phyloP scores from a whole-genome alignment of 2,888 invertebrate genomes.

The Boloria selene region DNA sequence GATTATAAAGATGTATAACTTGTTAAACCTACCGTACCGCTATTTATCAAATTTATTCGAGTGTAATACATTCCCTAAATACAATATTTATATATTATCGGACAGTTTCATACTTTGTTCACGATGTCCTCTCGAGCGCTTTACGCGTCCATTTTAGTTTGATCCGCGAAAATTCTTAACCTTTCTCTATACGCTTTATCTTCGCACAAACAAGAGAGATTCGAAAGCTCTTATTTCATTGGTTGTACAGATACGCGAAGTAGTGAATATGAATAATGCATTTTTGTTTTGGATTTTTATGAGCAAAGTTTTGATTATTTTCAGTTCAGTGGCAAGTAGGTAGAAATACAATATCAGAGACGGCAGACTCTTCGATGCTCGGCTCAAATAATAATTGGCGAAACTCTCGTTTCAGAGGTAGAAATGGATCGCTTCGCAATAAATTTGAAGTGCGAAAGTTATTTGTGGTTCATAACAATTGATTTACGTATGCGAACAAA shows the following conservation, averaged over 20 bases:
- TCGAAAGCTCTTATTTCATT: slow-evolving; percentile 52
- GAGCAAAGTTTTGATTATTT: slow-evolving; percentile 83
- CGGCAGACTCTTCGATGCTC: slow-evolving; percentile 61
- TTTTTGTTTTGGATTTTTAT: slow-evolving; percentile 83
- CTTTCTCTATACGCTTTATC: slow-evolving; percentile 47
- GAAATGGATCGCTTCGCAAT: slow-evolving; percentile 50
- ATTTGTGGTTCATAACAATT: slow-evolving; percentile 54
- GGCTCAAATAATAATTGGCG: slow-evolving; percentile 68
- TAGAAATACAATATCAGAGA: slow-evolving; percentile 55
- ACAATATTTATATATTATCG: slow-evolving; percentile 81
- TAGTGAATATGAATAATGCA: slow-evolving; percentile 81
- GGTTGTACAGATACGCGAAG: slow-evolving; percentile 62
- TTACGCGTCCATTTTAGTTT: slow-evolving; percentile 55
- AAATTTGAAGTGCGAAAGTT: slow-evolving; percentile 59
- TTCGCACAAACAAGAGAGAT: slow-evolving; percentile 48
- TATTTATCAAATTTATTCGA: slow-evolving; percentile 50
- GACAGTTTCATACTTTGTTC: slow-evolving; percentile 77
- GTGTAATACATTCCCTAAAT: slow-evolving; percentile 68
- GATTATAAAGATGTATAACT: slow-evolving; percentile 24
- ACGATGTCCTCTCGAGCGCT: slow-evolving; percentile 67
- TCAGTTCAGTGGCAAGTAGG: slow-evolving; percentile 75
- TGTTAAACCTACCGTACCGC: slow-evolving; percentile 38
- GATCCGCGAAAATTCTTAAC: slow-evolving; percentile 56
- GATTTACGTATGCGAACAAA: slow-evolving; percentile 42
- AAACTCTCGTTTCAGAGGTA: slow-evolving; percentile 51